Evolutionary conservation across 1,140 invertebrate genomes (phyloP), one percentile per base, ranked within the genome.

Genomic region (Trigoniulus corallinus): DNA sequence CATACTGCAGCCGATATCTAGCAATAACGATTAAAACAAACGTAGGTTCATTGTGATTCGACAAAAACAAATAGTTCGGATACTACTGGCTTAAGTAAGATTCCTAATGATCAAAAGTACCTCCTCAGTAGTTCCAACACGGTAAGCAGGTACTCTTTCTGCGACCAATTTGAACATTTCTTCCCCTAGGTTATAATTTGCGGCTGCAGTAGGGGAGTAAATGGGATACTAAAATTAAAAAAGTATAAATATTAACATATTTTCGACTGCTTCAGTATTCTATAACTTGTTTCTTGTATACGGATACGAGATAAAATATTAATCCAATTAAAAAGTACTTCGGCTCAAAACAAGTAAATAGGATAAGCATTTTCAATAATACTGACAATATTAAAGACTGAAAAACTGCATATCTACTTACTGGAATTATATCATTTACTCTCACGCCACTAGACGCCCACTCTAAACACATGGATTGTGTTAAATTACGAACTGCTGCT

Each of bases 401-500:
- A 34, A 34, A 34, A 49, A 53, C 15, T 50, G 47, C 29, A 41
- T 49, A n/a, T n/a, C n/a, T 15, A 60, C 63, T 66, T 57, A 70
- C 70, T 7, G 70, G 70, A 24, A 69, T 70, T 2, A 75, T 67
- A 48, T 62, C 57, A 55, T 75, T 75, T 21, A 75, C 59, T 27
- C 73, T 58, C 1, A 74, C 65, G 2, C 72, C 72, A 57, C 61
- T 51, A 1, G 61, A 25, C 10, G 69, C 71, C 73, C 72, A 74
- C 58, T 74, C 73, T 18, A 73, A 57, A 13, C 73, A 61, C 54
- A 72, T 52, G 40, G 63, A 61, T 57, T 73, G 72, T 4, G 71
- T 73, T 23, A 74, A 58, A 58, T 74, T 74, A 43, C 70, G 64
- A 25, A 74, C 72, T 15, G 59, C 73, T 52, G 71, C 64, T 41